A percentile compares a stretch with the other conserved stretches of the same genome.
phyloP scores from a whole-genome alignment of 2,797 vertebrate genomes.

The Tinamus major region DNA sequence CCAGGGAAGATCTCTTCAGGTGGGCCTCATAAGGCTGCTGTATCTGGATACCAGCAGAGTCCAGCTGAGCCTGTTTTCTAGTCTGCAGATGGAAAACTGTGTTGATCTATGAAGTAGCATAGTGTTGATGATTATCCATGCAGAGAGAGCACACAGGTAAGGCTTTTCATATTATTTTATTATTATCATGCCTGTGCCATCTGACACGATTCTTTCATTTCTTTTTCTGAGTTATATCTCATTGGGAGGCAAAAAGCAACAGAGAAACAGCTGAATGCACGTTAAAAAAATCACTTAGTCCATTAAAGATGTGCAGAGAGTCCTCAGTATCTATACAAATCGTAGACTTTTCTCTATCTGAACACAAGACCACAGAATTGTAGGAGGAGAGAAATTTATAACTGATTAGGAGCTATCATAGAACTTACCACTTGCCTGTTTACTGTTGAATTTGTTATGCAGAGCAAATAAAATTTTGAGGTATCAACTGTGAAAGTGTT shows the following conservation, averaged over 20 bases:
- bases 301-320: not conserved
- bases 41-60: not conserved
- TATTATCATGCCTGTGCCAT: not conserved
- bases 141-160: not conserved
- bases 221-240: conserved; percentile 4
- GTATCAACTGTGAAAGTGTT: not conserved
- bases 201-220: not conserved
- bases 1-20: not conserved
- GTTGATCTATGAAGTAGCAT: not conserved
- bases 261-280: not conserved
- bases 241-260: not conserved
- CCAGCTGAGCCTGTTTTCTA: not conserved
- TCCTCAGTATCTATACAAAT: not conserved
- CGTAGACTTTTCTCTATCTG: not conserved
- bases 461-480: not conserved
- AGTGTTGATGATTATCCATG: not conserved
- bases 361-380: not conserved
- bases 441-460: not conserved
- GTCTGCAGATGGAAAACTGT: not conserved
- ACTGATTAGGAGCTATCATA: not conserved
- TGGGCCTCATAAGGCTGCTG: not conserved
- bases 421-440: not conserved
- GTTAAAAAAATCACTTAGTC: not conserved
- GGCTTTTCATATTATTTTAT: not conserved
- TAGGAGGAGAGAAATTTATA: not conserved